Conservation (phyloP, 2,888 invertebrate species). For the Rotaria macrura region DNA sequence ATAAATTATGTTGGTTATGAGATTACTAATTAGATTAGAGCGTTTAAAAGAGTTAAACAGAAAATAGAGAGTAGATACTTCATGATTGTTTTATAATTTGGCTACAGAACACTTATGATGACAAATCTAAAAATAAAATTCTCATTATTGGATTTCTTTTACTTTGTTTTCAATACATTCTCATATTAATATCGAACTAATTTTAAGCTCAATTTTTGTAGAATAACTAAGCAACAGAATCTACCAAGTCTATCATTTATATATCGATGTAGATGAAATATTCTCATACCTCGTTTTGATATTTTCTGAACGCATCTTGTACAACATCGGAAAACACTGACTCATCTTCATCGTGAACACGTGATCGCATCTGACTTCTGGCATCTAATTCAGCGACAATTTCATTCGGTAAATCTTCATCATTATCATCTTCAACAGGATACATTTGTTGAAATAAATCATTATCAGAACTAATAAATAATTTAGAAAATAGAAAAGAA, state of each 20-base stretch:
- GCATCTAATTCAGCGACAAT: neutral
- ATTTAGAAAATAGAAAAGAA: neutral
- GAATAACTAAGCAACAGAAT: too few species aligned
- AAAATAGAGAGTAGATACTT: neutral
- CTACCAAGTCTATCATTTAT: too few species aligned
- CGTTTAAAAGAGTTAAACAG: too few species aligned
- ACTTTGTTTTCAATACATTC: too few species aligned
- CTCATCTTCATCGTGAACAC: neutral
- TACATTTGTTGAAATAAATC: neutral
- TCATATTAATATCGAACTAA: neutral
- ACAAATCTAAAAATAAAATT: neutral
- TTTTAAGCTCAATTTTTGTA: too few species aligned
- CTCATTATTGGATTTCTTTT: neutral
- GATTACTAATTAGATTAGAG: too few species aligned
- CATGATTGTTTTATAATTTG: neutral
- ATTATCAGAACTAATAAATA: neutral
- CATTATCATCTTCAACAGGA: neutral
- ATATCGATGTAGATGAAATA: too few species aligned
- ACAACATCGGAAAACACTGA: neutral
- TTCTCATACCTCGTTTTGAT: neutral
- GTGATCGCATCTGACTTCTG: neutral
- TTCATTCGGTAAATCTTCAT: neutral
- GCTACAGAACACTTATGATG: neutral
- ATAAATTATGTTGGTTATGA: too few species aligned
- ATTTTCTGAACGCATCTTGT: neutral